Percentiles rank a stretch among this genome's conserved stretches.
phyloP scores from a whole-genome alignment of 2,888 invertebrate species.

The Physocephala rufipes region DNA sequence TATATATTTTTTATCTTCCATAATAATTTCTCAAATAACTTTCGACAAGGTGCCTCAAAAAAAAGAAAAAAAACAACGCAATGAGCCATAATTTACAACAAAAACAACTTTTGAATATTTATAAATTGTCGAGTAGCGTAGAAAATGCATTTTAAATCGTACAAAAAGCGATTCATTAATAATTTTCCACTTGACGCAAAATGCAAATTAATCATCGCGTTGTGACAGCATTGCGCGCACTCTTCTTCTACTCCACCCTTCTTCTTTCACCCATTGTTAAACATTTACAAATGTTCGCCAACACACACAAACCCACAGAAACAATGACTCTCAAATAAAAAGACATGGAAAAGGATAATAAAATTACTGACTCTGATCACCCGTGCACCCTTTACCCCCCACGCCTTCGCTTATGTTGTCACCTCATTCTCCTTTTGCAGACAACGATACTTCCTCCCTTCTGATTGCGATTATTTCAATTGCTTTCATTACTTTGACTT shows the following conservation, averaged over 20 bases:
- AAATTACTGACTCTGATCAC: constrained; percentile 47
- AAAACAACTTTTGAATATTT: constrained; percentile 20
- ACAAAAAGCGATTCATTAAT: constrained; percentile 12
- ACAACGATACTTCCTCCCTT: neutral
- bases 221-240: constrained; percentile 39
- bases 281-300: no score
- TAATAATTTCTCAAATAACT: no score
- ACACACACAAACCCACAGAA: neutral
- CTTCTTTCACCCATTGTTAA: no score
- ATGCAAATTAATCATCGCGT: constrained; percentile 54
- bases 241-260: neutral
- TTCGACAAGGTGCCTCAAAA: neutral
- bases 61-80: constrained; percentile 28
- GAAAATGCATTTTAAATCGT: neutral
- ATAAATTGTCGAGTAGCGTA: neutral
- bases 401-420: no score
- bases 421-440: constrained; percentile 3
- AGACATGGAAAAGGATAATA: no score
- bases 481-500: constrained; percentile 31
- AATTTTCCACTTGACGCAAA: constrained; percentile 47
- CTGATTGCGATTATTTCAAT: neutral
- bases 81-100: no score
- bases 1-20: no score
- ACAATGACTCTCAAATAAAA: neutral
- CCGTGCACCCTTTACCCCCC: constrained; percentile 26